phyloP scores from a whole-genome alignment of 2,888 invertebrate genomes.

The Drosophila seclusa region DNA sequence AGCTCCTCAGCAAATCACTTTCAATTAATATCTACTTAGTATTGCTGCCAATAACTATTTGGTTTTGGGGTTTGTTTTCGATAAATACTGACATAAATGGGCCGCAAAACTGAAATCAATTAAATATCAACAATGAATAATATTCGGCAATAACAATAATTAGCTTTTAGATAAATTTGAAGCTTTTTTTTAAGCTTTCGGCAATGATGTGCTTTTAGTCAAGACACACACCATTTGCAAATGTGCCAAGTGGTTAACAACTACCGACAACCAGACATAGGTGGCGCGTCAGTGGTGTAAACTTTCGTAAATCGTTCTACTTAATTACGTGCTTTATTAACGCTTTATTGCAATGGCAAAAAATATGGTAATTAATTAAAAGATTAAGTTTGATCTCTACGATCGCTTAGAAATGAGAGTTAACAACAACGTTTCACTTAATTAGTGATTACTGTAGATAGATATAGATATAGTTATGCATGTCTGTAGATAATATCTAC shows the following conservation, averaged over 20 bases:
- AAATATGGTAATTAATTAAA: background rate
- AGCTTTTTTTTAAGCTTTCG: conserved; percentile 21
- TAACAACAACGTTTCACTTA: background rate
- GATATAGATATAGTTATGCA: background rate
- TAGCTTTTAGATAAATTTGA: background rate
- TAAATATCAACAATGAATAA: background rate
- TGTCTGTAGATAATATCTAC: background rate
- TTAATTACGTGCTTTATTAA: background rate
- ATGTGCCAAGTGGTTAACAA: background rate
- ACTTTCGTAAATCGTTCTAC: background rate
- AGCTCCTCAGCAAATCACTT: background rate
- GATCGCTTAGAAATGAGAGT: background rate
- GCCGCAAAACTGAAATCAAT: conserved; percentile 14
- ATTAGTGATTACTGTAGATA: background rate
- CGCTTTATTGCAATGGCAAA: background rate
- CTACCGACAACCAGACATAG: conserved; percentile 9
- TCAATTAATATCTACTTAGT: background rate
- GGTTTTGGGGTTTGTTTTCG: background rate
- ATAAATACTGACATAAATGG: conserved; percentile 43
- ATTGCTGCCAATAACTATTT: background rate
- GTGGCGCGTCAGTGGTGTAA: conserved; percentile 19
- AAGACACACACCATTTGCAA: conserved; percentile 16
- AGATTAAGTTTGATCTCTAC: background rate
- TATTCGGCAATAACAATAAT: conserved; percentile 1
- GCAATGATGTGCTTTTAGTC: conserved; percentile 16